These are phyloP conservation scores for Tholera decimalis DNA, from an alignment of 2,888 invertebrate species.

Conservation along the genomic window DNA sequence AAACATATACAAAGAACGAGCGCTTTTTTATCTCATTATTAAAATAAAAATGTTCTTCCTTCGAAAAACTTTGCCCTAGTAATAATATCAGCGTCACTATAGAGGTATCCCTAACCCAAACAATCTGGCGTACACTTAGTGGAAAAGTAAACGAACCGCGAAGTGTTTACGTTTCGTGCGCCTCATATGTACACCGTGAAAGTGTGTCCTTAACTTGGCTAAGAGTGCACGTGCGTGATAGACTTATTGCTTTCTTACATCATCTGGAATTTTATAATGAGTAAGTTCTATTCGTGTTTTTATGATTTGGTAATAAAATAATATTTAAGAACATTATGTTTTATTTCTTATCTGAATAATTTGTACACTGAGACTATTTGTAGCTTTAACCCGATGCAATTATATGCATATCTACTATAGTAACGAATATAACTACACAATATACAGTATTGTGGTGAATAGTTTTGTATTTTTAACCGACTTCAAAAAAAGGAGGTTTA, in stretches of 20 bases:
- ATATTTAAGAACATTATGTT: background rate
- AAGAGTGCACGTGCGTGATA: constrained; percentile 63
- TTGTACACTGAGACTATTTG: no score
- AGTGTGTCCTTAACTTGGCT: constrained; percentile 59
- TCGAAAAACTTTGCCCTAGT: constrained; percentile 1
- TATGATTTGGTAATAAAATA: background rate
- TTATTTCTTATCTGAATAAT: background rate
- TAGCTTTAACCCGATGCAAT: no score
- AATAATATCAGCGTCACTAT: constrained; percentile 42
- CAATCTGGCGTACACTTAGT: constrained; percentile 73
- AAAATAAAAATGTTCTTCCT: constrained; percentile 1
- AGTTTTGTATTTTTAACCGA: no score
- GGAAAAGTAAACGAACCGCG: constrained; percentile 74
- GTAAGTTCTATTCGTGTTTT: constrained; percentile 2
- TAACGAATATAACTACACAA: no score
- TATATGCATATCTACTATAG: no score
- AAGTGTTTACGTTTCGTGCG: constrained; percentile 78
- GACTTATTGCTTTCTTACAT: constrained; percentile 59
- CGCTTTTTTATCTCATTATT: constrained; percentile 1
- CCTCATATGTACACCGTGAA: constrained; percentile 67
- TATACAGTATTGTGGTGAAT: no score
- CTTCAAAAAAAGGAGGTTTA: no score
- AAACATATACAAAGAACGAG: background rate
- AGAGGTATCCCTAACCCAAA: constrained; percentile 69
- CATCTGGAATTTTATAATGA: constrained; percentile 29